phyloP scores from a whole-genome alignment of 1,140 invertebrate species.

The Anoplophora glabripennis region DNA sequence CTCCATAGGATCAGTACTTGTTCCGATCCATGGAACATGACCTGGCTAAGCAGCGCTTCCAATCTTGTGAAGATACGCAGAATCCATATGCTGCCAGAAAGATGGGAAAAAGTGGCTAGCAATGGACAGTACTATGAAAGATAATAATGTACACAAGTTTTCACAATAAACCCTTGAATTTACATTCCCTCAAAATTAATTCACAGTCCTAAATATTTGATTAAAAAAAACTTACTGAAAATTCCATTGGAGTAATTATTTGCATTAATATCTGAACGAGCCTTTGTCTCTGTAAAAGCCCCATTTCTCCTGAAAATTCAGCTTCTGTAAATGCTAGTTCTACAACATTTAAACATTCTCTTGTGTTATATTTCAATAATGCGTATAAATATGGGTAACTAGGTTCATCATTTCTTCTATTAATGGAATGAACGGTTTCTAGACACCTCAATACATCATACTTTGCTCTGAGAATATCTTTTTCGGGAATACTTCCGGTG shows the following conservation, averaged over 20 bases:
- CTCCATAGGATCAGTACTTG: too few relatives aligned
- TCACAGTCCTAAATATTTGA: too few relatives aligned
- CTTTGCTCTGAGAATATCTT: slow-evolving; percentile 69
- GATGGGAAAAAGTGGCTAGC: too few relatives aligned
- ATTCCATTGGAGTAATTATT: slow-evolving; percentile 53
- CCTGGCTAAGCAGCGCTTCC: too few relatives aligned
- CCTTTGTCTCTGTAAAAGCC: slow-evolving; percentile 70
- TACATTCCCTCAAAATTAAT: too few relatives aligned
- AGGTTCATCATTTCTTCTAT: slow-evolving; percentile 63
- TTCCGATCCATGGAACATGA: too few relatives aligned
- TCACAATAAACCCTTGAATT: too few relatives aligned
- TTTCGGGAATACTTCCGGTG: slow-evolving; percentile 73
- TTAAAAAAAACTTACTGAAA: slow-evolving; percentile 56
- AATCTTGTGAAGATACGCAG: too few relatives aligned
- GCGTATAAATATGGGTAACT: slow-evolving; percentile 78
- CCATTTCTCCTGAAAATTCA: slow-evolving; percentile 73
- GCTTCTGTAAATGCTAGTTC: slow-evolving; percentile 83
- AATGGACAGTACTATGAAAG: too few relatives aligned
- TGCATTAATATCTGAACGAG: slow-evolving; percentile 78
- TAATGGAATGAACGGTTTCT: slow-evolving; percentile 66
- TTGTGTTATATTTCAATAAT: slow-evolving; percentile 80
- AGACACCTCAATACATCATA: slow-evolving; percentile 68
- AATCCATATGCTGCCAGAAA: too few relatives aligned
- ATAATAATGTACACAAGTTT: too few relatives aligned
- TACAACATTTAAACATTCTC: slow-evolving; percentile 88